Percentiles rank a stretch among this genome's conserved stretches.
Evolutionary conservation across 37 sponge, comb jelly and placozoan species (phyloP).

Genomic region (Corticium candelabrum): DNA sequence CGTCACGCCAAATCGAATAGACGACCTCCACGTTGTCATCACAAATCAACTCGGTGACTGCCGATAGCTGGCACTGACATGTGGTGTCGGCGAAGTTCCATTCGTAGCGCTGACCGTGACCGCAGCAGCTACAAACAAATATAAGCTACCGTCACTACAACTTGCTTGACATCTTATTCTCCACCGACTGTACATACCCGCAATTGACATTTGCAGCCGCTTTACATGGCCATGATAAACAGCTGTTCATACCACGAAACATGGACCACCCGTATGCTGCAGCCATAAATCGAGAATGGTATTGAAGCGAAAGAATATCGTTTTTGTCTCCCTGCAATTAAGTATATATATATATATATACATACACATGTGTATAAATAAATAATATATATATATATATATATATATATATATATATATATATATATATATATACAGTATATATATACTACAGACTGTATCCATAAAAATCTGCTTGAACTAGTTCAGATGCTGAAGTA

Average conservation of each 20-base stretch:
- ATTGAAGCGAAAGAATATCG: neutral
- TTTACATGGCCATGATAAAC: neutral
- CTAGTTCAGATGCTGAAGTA: too few relatives aligned
- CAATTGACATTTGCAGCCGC: neutral
- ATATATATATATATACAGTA: too few relatives aligned
- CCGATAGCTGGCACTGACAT: neutral
- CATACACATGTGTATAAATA: too few relatives aligned
- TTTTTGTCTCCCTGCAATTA: too few relatives aligned
- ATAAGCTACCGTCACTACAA: neutral
- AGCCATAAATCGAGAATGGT: neutral
- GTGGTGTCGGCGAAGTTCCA: neutral
- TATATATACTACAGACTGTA: too few relatives aligned
- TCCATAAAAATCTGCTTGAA: too few relatives aligned
- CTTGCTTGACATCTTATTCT: neutral
- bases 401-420: too few relatives aligned
- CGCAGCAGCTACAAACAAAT: too few relatives aligned
- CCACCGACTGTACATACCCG: neutral
- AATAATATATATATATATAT: too few relatives aligned
- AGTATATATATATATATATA: too few relatives aligned
- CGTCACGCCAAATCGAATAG: neutral
- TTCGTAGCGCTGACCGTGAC: neutral
- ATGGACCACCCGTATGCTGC: conserved; percentile 1
- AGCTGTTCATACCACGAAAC: neutral
- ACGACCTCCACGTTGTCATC: neutral
- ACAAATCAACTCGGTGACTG: neutral